Evolutionary conservation across 2,888 invertebrate genomes (phyloP).

Genomic region (Pyrocoelia pectoralis): DNA sequence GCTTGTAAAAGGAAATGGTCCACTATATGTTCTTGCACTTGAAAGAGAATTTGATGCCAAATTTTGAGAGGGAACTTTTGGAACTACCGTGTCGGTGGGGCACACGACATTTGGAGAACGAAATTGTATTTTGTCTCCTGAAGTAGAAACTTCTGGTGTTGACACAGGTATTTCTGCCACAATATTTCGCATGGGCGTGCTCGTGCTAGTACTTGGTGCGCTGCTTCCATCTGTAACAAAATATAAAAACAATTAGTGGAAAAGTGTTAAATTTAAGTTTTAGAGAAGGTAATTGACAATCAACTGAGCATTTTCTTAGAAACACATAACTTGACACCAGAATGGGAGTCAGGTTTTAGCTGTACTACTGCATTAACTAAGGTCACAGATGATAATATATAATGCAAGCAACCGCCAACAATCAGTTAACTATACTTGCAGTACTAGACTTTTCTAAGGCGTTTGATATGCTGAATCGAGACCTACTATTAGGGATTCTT

Average conservation of each 20-base stretch:
- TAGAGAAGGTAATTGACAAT: not conserved
- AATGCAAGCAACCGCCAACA: too few relatives aligned
- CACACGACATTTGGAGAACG: conserved; percentile 87
- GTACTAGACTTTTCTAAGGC: too few relatives aligned
- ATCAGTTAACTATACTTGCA: too few relatives aligned
- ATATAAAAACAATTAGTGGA: conserved; percentile 6
- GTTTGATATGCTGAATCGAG: too few relatives aligned
- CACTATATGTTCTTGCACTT: conserved; percentile 63
- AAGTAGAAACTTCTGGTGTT: conserved; percentile 32
- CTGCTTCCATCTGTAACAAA: conserved; percentile 40
- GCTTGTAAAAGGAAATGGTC: conserved; percentile 87
- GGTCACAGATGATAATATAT: too few relatives aligned
- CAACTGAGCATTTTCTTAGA: too few relatives aligned
- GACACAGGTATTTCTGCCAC: conserved; percentile 44
- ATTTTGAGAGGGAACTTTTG: conserved; percentile 54
- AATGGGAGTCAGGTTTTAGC: too few relatives aligned
- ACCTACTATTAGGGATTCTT: too few relatives aligned
- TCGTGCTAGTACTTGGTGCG: conserved; percentile 32
- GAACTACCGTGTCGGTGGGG: conserved; percentile 71
- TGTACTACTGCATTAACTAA: too few relatives aligned
- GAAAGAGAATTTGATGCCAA: conserved; percentile 41
- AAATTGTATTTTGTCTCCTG: conserved; percentile 59
- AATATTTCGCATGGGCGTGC: conserved; percentile 42
- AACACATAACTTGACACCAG: too few relatives aligned
- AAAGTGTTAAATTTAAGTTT: not conserved